Conservation (phyloP, 2,113 vertebrate species). For the Toxotes chatareus region DNA sequence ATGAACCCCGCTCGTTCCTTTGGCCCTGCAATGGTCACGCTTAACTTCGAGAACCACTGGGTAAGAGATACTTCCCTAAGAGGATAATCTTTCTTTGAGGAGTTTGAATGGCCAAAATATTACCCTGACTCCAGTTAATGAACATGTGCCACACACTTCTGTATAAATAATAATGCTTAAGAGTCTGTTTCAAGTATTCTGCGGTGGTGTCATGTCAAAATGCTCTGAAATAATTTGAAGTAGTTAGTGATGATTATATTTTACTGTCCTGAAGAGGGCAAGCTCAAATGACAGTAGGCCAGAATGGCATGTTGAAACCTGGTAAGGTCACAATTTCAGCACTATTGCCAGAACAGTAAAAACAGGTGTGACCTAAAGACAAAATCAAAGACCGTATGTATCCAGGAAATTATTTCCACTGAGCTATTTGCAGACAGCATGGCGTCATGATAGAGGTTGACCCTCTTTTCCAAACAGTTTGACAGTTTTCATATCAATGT, state of each 20-base stretch:
- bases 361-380: slow-evolving; percentile 32
- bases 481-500: not conserved
- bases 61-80: slow-evolving; percentile 80
- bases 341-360: slow-evolving; percentile 25
- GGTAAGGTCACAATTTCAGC: slow-evolving; percentile 56
- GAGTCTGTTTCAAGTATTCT: not conserved
- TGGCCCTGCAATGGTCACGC: slow-evolving; percentile 92
- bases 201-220: not conserved
- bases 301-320: slow-evolving; percentile 49
- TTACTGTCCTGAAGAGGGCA: slow-evolving; percentile 7
- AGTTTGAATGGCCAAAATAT: not conserved
- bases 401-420: slow-evolving; percentile 35
- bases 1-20: slow-evolving; percentile 97
- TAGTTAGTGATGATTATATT: not conserved
- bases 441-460: slow-evolving; percentile 1
- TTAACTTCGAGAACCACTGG: slow-evolving; percentile 93
- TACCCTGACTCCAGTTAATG: not conserved
- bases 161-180: not conserved
- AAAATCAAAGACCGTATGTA: slow-evolving; percentile 18
- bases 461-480: not conserved
- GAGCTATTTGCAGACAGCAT: slow-evolving; percentile 31
- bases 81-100: slow-evolving; percentile 8
- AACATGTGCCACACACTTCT: not conserved
- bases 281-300: not conserved
- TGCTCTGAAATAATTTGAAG: not conserved